Conservation (phyloP, 1,140 invertebrate species). For the Muscidifurax raptorellus region DNA sequence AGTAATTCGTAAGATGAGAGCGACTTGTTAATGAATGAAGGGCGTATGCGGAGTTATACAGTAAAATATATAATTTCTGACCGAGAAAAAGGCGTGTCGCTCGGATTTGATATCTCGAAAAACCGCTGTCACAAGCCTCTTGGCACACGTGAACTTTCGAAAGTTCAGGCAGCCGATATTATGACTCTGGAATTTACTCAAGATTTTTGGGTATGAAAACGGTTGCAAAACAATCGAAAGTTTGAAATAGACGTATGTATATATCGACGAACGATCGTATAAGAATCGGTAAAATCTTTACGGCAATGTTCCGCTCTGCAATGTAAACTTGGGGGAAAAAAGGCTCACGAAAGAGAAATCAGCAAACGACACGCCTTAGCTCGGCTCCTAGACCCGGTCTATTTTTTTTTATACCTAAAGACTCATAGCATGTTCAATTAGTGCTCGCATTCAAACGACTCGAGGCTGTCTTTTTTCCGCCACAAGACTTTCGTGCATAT, state of each 20-base stretch:
- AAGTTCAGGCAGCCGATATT: too few species aligned
- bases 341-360: constrained; percentile 11
- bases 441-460: background rate
- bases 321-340: background rate
- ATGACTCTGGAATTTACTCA: too few species aligned
- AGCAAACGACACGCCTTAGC: constrained; percentile 18
- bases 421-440: constrained; percentile 28
- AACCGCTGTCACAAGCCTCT: background rate
- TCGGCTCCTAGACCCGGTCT: background rate
- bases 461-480: background rate
- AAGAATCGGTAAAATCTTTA: too few species aligned
- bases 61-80: background rate
- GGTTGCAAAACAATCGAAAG: too few species aligned
- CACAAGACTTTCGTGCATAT: background rate
- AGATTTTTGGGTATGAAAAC: too few species aligned
- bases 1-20: too few species aligned
- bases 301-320: too few species aligned
- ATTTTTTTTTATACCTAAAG: background rate
- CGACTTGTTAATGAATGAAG: too few species aligned
- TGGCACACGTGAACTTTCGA: too few species aligned
- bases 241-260: too few species aligned
- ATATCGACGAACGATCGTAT: too few species aligned
- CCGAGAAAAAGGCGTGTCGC: background rate
- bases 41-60: background rate
- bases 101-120: background rate